Base-by-base conservation (phyloP, 2,888 invertebrate species). In the Cheiracanthium punctorium region DNA sequence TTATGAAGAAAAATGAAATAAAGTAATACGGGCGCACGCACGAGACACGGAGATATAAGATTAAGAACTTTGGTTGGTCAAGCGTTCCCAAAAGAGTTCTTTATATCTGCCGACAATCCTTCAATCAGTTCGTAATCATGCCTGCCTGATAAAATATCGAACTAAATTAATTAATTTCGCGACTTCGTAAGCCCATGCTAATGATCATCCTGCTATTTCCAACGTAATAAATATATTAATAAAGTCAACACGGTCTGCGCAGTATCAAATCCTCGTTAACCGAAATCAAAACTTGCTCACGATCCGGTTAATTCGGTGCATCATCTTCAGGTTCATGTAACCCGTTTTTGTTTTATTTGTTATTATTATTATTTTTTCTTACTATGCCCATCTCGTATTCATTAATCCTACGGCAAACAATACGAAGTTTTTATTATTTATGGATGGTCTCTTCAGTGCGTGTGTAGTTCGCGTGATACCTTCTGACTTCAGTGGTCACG, bases 361-460 rank as follows among this genome's bases (percentile, higher is more conserved):
- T 29, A 28, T 64, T 24, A 28, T 24, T 8, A 10, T 17, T 12
- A 28, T n/a, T 8, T 65, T 29, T 69, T 77, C 52, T 58, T 48
- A n/a, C 17, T 5, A n/a, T 24, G 4, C 24, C 48, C 58, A 58
- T 58, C 43, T 28, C 20, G 14, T 17, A 41, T 82, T 84, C 77
- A 84, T 84, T 79, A 79, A 84, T 84, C 77, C 75, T 32, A 29
- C n/a, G 2, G 20, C 52, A 67, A 84, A 84, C 84, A 84, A 84
- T 84, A 67, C 84, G 32, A 43, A 74, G 84, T 74, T 73, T 58
- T 84, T 84, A 73, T 84, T 84, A 84, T 79, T 84, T 84, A 84
- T 84, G 74, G 76, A 58, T 58, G 58, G 65, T 29, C 33, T 43
- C 20, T 52, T 64, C 43, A 20, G 32, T 43, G 58, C 71, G 69